Conservation (phyloP, 2,113 vertebrate genomes). For the Nesogale talazaci region DNA sequence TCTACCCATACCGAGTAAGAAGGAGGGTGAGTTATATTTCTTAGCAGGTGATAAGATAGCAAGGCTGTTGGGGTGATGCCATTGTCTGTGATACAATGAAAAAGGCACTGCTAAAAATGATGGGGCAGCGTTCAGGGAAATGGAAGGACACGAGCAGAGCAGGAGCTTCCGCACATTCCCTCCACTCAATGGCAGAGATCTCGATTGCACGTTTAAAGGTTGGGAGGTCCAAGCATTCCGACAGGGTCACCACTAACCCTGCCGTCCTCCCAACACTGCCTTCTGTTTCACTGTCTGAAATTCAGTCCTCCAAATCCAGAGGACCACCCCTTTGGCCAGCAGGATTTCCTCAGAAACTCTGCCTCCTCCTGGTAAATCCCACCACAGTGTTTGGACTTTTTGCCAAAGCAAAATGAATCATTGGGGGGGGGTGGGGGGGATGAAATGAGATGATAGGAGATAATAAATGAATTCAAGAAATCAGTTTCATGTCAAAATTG, state of each 20-base stretch:
- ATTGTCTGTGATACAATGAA: constrained; percentile 45
- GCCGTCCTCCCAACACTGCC: accelerated
- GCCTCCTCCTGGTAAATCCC: background rate
- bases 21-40: constrained; percentile 23
- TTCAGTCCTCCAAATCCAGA: background rate
- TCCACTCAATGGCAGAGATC: background rate
- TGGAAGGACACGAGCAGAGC: background rate
- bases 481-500: background rate
- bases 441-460: background rate
- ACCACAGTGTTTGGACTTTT: background rate
- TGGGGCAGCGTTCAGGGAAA: background rate
- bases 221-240: background rate
- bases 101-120: background rate
- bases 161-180: background rate
- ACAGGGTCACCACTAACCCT: background rate
- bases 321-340: background rate
- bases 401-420: background rate
- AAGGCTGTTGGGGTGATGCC: background rate
- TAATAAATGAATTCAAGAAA: background rate
- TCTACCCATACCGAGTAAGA: constrained; percentile 29
- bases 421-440: too few species aligned
- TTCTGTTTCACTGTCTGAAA: background rate
- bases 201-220: background rate
- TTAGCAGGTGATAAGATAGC: constrained; percentile 44
- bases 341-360: background rate